Evolutionary conservation across 2,113 vertebrate species (phyloP).

Genomic region (Tachysurus vachellii): DNA sequence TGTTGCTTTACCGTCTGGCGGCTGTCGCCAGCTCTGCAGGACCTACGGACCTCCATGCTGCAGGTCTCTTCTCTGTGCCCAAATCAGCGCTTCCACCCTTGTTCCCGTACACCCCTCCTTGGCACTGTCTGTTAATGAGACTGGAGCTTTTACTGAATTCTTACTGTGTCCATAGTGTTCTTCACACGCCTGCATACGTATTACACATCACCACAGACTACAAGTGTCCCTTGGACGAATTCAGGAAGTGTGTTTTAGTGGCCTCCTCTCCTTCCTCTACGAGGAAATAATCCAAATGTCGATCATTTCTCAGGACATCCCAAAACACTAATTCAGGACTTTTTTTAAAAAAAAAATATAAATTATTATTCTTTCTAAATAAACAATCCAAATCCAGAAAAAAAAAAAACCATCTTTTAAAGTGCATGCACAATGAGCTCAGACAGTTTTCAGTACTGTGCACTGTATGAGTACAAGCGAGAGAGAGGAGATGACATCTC

Average conservation of each 20-base stretch:
- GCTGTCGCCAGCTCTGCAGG: conserved; percentile 50
- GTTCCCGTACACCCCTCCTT: conserved; percentile 5
- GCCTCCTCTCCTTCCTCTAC: conserved; percentile 28
- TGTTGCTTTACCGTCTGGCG: conserved; percentile 42
- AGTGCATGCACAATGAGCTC: conserved; percentile 67
- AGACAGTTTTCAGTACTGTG: conserved; percentile 79
- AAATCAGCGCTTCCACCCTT: conserved; percentile 45
- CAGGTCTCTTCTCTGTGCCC: conserved; percentile 52
- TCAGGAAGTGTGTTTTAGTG: conserved; percentile 25
- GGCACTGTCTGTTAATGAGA: neutral
- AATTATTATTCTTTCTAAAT: conserved; percentile 6
- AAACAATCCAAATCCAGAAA: conserved; percentile 8
- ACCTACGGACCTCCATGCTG: conserved; percentile 43
- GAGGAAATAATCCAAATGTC: conserved; percentile 40
- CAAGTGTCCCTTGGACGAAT: conserved; percentile 25
- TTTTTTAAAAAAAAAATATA: conserved; percentile 3
- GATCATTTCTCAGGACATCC: conserved; percentile 45
- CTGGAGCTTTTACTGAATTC: conserved; percentile 15
- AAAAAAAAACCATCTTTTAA: conserved; percentile 34
- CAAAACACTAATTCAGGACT: conserved; percentile 26
- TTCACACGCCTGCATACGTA: neutral
- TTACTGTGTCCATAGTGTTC: conserved; percentile 1
- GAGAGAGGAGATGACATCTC: conserved; percentile 78
- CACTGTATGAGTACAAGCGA: conserved; percentile 79
- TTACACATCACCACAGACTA: conserved; percentile 10